Conservation (phyloP, 2,888 invertebrate genomes). For the Coenonympha glycerion region DNA sequence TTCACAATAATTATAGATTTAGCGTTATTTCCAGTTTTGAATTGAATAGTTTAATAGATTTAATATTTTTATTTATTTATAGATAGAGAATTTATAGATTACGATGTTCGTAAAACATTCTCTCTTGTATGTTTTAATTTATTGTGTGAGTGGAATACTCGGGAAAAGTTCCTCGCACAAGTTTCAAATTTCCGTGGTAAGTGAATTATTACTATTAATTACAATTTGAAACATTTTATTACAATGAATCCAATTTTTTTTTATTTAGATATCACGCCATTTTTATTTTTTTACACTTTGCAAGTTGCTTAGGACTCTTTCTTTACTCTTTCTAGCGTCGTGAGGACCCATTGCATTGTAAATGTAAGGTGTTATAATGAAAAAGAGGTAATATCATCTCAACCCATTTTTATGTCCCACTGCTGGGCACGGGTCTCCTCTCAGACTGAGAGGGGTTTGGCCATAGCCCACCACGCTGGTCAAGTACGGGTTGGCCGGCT, state of each 20-base stretch:
- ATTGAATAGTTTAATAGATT: not conserved
- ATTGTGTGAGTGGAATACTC: not conserved
- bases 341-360: too few relatives aligned
- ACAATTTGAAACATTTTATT: not conserved
- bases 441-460: too few relatives aligned
- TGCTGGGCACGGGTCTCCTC: too few relatives aligned
- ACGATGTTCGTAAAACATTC: not conserved
- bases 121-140: not conserved
- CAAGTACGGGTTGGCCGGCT: too few relatives aligned
- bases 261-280: not conserved
- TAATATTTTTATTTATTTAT: not conserved
- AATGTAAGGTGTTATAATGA: too few relatives aligned
- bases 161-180: slow-evolving; percentile 17
- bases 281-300: too few relatives aligned
- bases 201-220: slow-evolving; percentile 24
- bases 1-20: too few relatives aligned
- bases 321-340: too few relatives aligned
- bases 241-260: not conserved
- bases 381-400: too few relatives aligned
- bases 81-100: not conserved
- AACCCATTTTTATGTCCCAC: too few relatives aligned
- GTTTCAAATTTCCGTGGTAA: slow-evolving; percentile 57
- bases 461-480: too few relatives aligned
- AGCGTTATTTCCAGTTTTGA: not conserved
- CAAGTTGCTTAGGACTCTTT: too few relatives aligned